These are phyloP conservation scores for Recurvirostra avosetta DNA, from an alignment of 2,113 vertebrate species.

Conservation along the genomic window DNA sequence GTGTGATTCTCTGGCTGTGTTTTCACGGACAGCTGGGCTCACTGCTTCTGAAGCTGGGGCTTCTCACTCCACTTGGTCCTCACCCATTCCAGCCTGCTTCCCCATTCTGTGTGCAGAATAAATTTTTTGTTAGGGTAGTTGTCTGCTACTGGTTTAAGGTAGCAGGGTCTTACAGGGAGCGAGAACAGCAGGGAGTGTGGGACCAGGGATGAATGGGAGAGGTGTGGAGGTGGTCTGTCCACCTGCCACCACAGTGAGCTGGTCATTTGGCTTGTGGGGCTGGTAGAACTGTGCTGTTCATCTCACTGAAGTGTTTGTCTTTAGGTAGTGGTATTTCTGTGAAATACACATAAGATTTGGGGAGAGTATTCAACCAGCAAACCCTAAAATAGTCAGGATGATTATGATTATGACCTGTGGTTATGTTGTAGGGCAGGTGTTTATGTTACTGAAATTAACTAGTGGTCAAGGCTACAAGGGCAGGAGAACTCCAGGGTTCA, in stretches of 20 bases:
- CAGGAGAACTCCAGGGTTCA: background rate
- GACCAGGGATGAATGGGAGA: background rate
- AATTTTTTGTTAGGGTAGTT: background rate
- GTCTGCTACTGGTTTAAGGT: background rate
- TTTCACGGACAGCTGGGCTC: background rate
- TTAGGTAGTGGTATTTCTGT: background rate
- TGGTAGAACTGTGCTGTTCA: background rate
- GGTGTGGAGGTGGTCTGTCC: rapidly evolving
- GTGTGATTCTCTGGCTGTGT: rapidly evolving
- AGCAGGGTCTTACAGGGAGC: rapidly evolving
- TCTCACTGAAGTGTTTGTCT: background rate
- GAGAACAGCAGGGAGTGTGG: background rate
- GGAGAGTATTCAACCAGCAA: background rate
- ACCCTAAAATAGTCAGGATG: background rate
- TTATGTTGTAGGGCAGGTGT: background rate
- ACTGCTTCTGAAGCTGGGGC: background rate
- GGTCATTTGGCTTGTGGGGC: background rate
- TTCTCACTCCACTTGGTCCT: background rate
- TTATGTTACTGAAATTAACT: background rate
- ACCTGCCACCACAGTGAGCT: background rate
- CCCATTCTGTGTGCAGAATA: background rate
- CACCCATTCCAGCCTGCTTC: background rate
- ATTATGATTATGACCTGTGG: background rate
- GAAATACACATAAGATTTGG: background rate
- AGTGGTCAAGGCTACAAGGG: background rate